Base-by-base conservation (phyloP, 2,113 vertebrate species). In the Podilymbus podiceps region DNA sequence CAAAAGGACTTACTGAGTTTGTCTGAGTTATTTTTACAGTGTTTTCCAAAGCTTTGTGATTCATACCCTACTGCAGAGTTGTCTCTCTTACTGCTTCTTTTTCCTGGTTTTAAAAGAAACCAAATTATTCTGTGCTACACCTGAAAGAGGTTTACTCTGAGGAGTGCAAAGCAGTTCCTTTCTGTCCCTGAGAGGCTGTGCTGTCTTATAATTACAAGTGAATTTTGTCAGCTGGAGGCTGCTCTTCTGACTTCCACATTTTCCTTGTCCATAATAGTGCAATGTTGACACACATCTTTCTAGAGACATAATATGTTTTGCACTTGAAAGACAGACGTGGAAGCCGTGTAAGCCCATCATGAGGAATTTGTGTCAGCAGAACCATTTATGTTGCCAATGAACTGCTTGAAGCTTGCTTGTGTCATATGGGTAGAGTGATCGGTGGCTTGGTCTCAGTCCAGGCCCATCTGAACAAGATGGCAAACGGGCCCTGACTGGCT, bases 361-460 rank as follows among this genome's bases (percentile, higher is more conserved):
- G 42, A 74, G 27, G 35, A 66, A 84, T 53, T 31, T 74, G 31
- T 80, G 33, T 31, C 35, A 52, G 23, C 7, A 87, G 27, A 77
- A 46, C 11, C 17, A 73, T 86, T 78, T 22, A 9, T 24, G 38
- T 72, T 1, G 2, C 38, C 17, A 5, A 44, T 40, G n/a, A 80
- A 81, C 6, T 59, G 28, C 35, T 35, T 80, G 28, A 63, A 75
- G 15, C 23, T 40, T 49, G 13, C 46, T 52, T n/a, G 28, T 40
- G 17, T 28, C 38, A 38, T 81, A 22, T 38, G 47, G 13, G 14
- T 25, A 11, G 24, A 80, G 31, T 47, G 28, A 78, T 15, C 0
- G 0, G 23, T 27, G 11, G 15, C 12, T 67, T 81, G 1, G 1
- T 64, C 1, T 42, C 47, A 55, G 35, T 53, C 46, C 44, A n/a